phyloP scores from a whole-genome alignment of 2,113 vertebrate genomes.

The human (Homo sapiens) region DNA sequence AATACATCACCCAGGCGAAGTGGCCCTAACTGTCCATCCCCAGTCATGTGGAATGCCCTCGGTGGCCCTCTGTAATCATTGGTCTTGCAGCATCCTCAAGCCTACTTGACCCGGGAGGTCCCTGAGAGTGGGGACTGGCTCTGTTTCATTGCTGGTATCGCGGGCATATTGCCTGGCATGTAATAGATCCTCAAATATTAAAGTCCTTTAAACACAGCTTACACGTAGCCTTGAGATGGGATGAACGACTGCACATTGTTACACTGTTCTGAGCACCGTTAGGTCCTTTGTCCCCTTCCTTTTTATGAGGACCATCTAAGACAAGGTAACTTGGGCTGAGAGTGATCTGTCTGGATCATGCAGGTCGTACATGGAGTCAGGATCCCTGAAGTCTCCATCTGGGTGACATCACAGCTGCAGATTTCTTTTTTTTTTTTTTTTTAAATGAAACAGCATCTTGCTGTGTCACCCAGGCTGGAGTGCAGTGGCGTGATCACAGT shows the following conservation, averaged over 20 bases:
- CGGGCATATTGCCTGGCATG: too few relatives aligned
- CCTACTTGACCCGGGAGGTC: not conserved
- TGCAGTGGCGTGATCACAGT: too few relatives aligned
- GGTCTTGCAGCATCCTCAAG: not conserved
- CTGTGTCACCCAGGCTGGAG: too few relatives aligned
- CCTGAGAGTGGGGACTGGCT: not conserved
- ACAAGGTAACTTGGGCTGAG: not conserved
- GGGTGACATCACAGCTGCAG: not conserved
- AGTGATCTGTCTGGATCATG: not conserved
- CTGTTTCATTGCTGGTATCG: rapidly evolving
- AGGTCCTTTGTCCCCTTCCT: not conserved
- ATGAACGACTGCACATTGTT: not conserved
- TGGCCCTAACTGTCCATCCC: not conserved
- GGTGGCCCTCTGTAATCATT: not conserved
- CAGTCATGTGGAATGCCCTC: not conserved
- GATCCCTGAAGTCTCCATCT: not conserved
- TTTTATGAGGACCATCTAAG: not conserved
- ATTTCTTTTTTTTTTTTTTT: too few relatives aligned
- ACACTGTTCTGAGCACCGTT: not conserved
- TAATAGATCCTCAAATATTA: not conserved
- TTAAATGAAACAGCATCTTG: too few relatives aligned
- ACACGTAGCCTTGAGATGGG: not conserved
- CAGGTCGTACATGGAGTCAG: not conserved
- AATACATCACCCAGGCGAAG: not conserved
- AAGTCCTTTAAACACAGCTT: not conserved